phyloP scores from a whole-genome alignment of 2,113 vertebrate genomes.

The Perognathus longimembris region DNA sequence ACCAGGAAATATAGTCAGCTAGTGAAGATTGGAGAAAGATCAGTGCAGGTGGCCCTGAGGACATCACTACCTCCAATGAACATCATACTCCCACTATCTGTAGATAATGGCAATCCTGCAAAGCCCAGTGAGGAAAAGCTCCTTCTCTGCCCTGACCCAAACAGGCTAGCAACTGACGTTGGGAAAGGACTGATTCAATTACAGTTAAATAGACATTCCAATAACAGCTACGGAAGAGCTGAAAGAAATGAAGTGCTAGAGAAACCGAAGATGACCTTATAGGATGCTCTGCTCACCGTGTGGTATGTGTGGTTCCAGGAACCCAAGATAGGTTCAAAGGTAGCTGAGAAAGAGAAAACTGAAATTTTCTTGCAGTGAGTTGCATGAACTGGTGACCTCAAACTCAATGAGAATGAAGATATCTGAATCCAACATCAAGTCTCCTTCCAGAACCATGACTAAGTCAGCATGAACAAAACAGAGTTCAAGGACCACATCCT shows the following conservation, averaged over 20 bases:
- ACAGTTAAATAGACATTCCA: background rate
- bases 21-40: background rate
- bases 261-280: background rate
- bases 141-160: background rate
- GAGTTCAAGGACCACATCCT: background rate
- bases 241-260: background rate
- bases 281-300: background rate
- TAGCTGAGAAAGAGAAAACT: too few relatives aligned
- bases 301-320: too few relatives aligned
- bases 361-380: background rate
- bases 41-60: background rate
- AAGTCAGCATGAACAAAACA: background rate
- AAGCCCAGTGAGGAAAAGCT: background rate
- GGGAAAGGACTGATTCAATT: background rate
- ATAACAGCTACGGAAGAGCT: background rate
- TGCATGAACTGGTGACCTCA: background rate
- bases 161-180: background rate
- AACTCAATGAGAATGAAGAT: background rate
- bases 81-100: accelerated
- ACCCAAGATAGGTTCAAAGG: background rate
- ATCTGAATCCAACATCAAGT: too few relatives aligned
- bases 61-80: background rate
- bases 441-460: too few relatives aligned
- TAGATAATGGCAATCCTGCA: too few relatives aligned
- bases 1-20: background rate